Evolutionary conservation across 2,888 invertebrate species (phyloP).

Genomic region (Standfussiana lucernea): DNA sequence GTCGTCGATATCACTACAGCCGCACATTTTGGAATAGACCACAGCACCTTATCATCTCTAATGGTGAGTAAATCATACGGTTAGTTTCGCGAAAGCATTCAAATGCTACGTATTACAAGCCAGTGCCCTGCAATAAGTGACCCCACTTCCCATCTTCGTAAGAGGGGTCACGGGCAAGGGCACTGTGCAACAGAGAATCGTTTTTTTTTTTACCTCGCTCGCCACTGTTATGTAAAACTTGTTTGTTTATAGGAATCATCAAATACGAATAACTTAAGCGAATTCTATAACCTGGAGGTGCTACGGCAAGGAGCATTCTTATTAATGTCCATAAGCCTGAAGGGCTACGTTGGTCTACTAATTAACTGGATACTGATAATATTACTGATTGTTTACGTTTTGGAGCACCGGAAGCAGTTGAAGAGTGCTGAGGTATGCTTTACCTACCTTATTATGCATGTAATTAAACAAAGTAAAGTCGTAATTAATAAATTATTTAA

Average conservation of each 20-base stretch:
- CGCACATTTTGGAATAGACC: slow-evolving; percentile 79
- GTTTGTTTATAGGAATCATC: slow-evolving; percentile 13
- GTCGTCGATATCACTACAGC: slow-evolving; percentile 78
- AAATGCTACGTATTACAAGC: background rate
- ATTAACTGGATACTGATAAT: slow-evolving; percentile 74
- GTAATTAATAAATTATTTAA: background rate
- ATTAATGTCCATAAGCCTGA: slow-evolving; percentile 77
- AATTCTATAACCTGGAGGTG: slow-evolving; percentile 68
- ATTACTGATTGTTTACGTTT: slow-evolving; percentile 70
- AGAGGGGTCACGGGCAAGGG: background rate
- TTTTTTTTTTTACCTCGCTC: background rate
- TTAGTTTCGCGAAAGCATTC: background rate
- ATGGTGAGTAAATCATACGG: slow-evolving; percentile 71
- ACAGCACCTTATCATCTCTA: slow-evolving; percentile 63
- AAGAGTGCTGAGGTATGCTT: slow-evolving; percentile 73
- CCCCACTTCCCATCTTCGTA: background rate
- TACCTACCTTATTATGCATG: background rate
- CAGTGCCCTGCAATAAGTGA: background rate
- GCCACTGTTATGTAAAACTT: background rate
- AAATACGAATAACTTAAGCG: background rate
- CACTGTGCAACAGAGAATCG: background rate
- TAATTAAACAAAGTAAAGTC: background rate
- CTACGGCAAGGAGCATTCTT: slow-evolving; percentile 76
- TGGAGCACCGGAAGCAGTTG: slow-evolving; percentile 63
- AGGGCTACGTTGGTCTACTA: slow-evolving; percentile 76